phyloP scores from a whole-genome alignment of 2,797 vertebrate genomes.

The Enteromius paludinosus region DNA sequence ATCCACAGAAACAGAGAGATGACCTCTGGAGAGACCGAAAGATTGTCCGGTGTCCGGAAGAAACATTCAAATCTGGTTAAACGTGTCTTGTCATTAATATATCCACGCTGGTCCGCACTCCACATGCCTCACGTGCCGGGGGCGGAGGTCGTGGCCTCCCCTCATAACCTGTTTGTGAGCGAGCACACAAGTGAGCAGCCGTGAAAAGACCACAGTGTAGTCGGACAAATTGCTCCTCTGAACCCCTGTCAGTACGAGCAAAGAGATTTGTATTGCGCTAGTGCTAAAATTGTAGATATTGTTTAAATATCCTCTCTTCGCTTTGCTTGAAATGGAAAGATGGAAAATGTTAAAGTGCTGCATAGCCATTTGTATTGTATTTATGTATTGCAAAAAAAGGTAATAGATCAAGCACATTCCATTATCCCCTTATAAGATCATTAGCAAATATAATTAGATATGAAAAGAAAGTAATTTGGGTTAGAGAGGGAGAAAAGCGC shows the following conservation, averaged over 20 bases:
- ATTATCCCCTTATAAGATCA: constrained; percentile 88
- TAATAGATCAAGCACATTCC: constrained; percentile 87
- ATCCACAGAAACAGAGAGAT: constrained; percentile 47
- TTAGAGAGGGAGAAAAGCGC: constrained; percentile 83
- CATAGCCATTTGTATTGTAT: constrained; percentile 84
- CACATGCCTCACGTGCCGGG: constrained; percentile 22
- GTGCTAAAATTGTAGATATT: constrained; percentile 22
- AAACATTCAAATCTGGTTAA: constrained; percentile 15
- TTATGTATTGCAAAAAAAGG: constrained; percentile 84
- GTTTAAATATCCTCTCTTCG: constrained; percentile 40
- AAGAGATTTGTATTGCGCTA: constrained; percentile 5
- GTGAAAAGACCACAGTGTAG: constrained; percentile 29
- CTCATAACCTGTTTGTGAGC: constrained; percentile 30
- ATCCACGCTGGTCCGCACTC: constrained; percentile 1
- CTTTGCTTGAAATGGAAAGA: constrained; percentile 50
- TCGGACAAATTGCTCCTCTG: constrained; percentile 29
- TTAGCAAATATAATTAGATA: constrained; percentile 88
- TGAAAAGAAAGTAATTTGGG: constrained; percentile 86
- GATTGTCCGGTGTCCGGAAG: background rate
- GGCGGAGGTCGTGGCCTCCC: constrained; percentile 34
- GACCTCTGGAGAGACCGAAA: constrained; percentile 33
- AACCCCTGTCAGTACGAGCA: background rate
- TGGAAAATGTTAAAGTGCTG: constrained; percentile 63
- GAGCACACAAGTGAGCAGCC: constrained; percentile 24
- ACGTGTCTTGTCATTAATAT: constrained; percentile 4